Evolutionary conservation across 2,113 vertebrate genomes (phyloP).

Genomic region (Chamaea fasciata): DNA sequence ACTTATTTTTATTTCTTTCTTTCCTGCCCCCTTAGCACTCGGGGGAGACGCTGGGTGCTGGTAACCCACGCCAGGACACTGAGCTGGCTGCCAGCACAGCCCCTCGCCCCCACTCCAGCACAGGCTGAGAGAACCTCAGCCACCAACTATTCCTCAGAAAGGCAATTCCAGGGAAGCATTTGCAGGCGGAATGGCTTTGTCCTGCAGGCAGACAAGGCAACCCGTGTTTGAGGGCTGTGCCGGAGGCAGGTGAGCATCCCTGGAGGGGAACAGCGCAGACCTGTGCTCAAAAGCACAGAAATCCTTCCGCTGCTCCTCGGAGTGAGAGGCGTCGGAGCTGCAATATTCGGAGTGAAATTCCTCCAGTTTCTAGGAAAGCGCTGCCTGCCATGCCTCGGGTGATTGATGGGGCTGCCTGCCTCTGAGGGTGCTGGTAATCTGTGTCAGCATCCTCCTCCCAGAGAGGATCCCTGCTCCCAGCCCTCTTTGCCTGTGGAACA

Average conservation of each 20-base stretch:
- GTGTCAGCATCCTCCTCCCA: not conserved
- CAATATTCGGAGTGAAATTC: not conserved
- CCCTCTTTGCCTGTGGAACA: not conserved
- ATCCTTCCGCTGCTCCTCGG: not conserved
- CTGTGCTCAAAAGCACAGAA: not conserved
- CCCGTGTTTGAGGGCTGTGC: accelerated
- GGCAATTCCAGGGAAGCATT: not conserved
- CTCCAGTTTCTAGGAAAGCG: not conserved
- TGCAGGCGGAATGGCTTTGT: not conserved
- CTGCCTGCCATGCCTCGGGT: not conserved
- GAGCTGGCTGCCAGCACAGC: not conserved
- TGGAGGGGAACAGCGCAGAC: not conserved
- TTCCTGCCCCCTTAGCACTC: not conserved
- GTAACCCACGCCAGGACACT: not conserved
- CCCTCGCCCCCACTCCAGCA: not conserved
- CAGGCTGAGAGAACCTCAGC: not conserved
- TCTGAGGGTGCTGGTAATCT: not conserved
- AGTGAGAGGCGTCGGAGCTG: accelerated
- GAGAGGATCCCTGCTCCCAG: not conserved
- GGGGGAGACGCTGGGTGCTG: not conserved
- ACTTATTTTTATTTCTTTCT: conserved; percentile 18
- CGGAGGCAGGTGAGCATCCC: not conserved
- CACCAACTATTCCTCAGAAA: not conserved
- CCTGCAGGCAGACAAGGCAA: not conserved
- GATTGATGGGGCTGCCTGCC: not conserved